phyloP scores from a whole-genome alignment of 2,797 vertebrate species.

The Cheirogaleus major region DNA sequence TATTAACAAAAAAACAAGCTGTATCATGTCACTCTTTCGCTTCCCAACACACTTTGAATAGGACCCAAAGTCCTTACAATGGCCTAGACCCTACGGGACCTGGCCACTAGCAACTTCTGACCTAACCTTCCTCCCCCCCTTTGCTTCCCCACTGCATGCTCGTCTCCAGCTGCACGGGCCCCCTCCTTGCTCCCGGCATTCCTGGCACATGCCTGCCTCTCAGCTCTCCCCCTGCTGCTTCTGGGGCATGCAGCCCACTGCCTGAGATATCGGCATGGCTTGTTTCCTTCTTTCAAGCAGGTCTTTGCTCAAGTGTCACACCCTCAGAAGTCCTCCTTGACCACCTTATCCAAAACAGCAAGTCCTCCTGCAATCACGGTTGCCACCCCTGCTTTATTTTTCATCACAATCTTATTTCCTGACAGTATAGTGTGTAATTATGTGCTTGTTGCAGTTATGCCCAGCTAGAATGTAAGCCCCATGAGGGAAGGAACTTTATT shows the following conservation, averaged over 20 bases:
- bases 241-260: accelerated
- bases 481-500: neutral
- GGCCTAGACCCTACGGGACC: neutral
- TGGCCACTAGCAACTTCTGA: neutral
- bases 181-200: neutral
- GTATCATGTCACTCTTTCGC: neutral
- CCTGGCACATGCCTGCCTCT: neutral
- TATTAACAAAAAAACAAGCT: neutral
- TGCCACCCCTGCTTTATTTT: neutral
- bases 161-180: accelerated
- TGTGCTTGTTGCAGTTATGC: neutral
- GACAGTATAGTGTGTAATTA: accelerated
- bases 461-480: neutral
- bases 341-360: neutral
- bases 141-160: accelerated
- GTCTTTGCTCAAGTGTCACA: neutral
- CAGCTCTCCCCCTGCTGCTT: accelerated
- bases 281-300: neutral
- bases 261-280: neutral
- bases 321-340: neutral
- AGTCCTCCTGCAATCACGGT: neutral
- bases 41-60: neutral
- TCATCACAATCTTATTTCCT: neutral
- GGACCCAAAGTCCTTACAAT: neutral
- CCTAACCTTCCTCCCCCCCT: accelerated